Evolutionary conservation across 2,888 invertebrate species (phyloP), one percentile per base, ranked within the genome.

Genomic region (Phrixothrix hirtus): DNA sequence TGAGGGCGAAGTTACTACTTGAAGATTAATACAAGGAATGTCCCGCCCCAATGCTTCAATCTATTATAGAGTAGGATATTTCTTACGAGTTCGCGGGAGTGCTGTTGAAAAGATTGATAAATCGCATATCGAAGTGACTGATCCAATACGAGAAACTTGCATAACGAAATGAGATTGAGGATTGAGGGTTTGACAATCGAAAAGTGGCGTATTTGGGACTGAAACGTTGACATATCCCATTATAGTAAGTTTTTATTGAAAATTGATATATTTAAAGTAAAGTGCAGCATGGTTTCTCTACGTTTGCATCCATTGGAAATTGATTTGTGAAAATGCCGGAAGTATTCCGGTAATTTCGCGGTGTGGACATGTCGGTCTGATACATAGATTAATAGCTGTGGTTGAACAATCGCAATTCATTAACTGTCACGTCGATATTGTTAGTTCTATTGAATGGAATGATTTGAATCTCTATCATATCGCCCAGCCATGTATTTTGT

Each of bases 21-120:
- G 42, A 58, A 58, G 58, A 55, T 55, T 58, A 55, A 58, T 58
- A 55, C 44, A 52, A 55, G 52, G 36, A 55, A 52, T 52, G 47
- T 44, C 44, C 45, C 52, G 36, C 48, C 35, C 45, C 37, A 35
- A 26, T 35, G 35, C 42, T 27, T 49, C 52, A 42, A 58, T 58
- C 55, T 43, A 55, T 58, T 58, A 55, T 58, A 55, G 55, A 58
- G 51, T 50, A 54, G 44, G 55, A 47, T 55, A 42, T 47, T 52
- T 52, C 46, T 47, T 52, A 47, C 36, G 37, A 42, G 36, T 52
- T 52, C 26, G 11, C 39, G 11, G 39, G 55, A 49, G 46, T 43
- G 53, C 41, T 46, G 49, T 35, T 41, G 50, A 49, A 49, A 52
- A 44, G 52, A 49, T 53, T 57, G 57, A 57, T 57, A 57, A 56